phyloP scores from a whole-genome alignment of 1,140 invertebrate genomes.

The Penaeus vannamei region DNA sequence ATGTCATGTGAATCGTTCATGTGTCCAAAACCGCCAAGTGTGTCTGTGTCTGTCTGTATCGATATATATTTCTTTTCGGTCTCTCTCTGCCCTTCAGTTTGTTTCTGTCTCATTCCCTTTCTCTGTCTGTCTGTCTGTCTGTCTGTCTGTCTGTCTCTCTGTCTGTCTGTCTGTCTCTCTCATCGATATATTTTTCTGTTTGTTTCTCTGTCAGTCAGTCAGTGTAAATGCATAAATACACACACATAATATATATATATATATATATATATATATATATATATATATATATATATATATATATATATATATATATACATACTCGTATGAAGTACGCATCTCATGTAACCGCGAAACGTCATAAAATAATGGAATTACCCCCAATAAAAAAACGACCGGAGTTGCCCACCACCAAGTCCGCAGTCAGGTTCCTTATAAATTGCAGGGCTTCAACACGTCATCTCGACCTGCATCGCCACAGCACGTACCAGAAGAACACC shows the following conservation, averaged over 20 bases:
- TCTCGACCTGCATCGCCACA: too few relatives aligned
- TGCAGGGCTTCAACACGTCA: too few relatives aligned
- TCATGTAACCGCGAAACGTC: too few relatives aligned
- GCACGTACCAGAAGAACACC: too few relatives aligned
- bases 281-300: not conserved
- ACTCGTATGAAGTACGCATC: not conserved
- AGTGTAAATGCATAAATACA: slow-evolving; percentile 9
- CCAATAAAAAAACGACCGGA: too few relatives aligned
- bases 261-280: not conserved
- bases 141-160: not conserved
- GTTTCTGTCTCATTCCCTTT: not conserved
- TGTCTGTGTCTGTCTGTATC: slow-evolving; percentile 27
- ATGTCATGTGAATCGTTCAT: too few relatives aligned
- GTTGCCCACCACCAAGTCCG: too few relatives aligned
- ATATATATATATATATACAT: not conserved
- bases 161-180: not conserved
- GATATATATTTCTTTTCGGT: slow-evolving; percentile 3
- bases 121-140: slow-evolving; percentile 42
- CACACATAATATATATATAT: not conserved
- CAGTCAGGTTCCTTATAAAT: too few relatives aligned
- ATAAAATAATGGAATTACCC: too few relatives aligned
- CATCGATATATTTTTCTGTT: not conserved
- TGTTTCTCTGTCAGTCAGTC: too few relatives aligned
- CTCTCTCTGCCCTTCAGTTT: not conserved
- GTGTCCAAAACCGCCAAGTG: not conserved